Conservation (phyloP, 2,113 vertebrate species). For the Oncorhynchus gorbuscha region DNA sequence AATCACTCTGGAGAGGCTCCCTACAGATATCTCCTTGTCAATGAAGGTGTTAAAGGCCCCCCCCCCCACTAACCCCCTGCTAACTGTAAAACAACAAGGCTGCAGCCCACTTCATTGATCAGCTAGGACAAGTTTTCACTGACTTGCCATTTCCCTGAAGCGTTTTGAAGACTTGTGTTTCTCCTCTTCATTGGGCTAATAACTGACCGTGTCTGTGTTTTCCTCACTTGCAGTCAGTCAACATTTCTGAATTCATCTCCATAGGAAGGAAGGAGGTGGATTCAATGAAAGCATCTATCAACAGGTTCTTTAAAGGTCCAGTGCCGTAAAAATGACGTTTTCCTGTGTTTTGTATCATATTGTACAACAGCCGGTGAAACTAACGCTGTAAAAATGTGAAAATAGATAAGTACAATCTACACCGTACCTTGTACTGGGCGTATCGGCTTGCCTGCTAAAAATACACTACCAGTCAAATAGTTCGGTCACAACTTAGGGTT, state of each 20-base stretch:
- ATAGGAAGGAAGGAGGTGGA: too few relatives aligned
- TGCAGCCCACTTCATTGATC: conserved; percentile 70
- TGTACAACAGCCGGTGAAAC: too few relatives aligned
- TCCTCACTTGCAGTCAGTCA: conserved; percentile 13
- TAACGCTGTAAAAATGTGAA: too few relatives aligned
- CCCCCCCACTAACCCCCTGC: conserved; percentile 42
- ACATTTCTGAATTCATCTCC: too few relatives aligned
- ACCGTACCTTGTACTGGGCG: too few relatives aligned
- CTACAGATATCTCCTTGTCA: conserved; percentile 63
- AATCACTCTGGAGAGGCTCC: conserved; percentile 52
- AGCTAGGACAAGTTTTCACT: conserved; percentile 68
- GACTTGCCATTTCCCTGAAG: conserved; percentile 70
- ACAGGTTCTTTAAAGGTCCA: conserved; percentile 1
- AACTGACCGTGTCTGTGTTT: conserved; percentile 42
- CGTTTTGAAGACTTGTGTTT: conserved; percentile 65
- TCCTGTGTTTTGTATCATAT: too few relatives aligned
- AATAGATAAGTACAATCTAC: too few relatives aligned
- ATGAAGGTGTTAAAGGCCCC: conserved; percentile 65
- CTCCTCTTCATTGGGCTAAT: conserved; percentile 34
- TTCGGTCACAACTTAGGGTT: too few relatives aligned
- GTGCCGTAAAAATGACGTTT: too few relatives aligned
- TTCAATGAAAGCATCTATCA: conserved; percentile 25
- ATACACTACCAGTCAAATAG: too few relatives aligned
- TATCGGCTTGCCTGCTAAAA: too few relatives aligned
- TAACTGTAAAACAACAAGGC: conserved; percentile 37